Base-by-base conservation (phyloP, 2,888 invertebrate species). In the Microctonus brassicae region DNA sequence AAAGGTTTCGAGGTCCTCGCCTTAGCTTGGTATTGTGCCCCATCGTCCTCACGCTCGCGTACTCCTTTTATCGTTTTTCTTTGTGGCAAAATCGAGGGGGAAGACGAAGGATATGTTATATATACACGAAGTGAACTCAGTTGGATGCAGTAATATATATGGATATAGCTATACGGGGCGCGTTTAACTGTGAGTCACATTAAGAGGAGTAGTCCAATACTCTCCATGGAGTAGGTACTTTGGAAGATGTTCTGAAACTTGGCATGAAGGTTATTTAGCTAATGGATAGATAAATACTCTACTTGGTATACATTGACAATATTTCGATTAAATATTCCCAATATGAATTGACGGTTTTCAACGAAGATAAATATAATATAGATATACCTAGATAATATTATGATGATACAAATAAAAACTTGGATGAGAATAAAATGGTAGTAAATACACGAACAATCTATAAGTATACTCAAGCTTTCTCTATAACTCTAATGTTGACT, bases 201-300 rank as follows among this genome's bases (percentile, higher is more conserved):
- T 33, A 63, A 47, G 17, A 47, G 26, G 3, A 24, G 55, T 55
- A 47, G 47, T 20, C 17, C 47, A 17, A 47, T 17, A 47, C 47
- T 47, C n/a, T 7, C 17, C 20, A 47, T 17, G 17, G 47, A 17
- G 7, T 33, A 47, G 39, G 20, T 13, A 33, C n/a, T 34, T 20
- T 11, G 20, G 34, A n/a, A n/a, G 29, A 29, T 29, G 29, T 7
- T 29, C 33, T 3, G 73, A 74, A 83, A 81, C 80, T 82, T 80
- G 73, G 24, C 75, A 76, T 70, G 73, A 71, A 71, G 67, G 79
- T 78, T 80, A 79, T 84, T 84, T 79, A 76, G 79, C 81, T 84
- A 83, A 84, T 83, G 83, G 83, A 82, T 78, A 75, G 79, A 81
- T 81, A 83, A 81, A 80, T 79, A 77, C 74, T 72, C 78, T 76